These are phyloP conservation scores for Catocala sponsa DNA, from an alignment of 2,888 invertebrate genomes.

Conservation along the genomic window DNA sequence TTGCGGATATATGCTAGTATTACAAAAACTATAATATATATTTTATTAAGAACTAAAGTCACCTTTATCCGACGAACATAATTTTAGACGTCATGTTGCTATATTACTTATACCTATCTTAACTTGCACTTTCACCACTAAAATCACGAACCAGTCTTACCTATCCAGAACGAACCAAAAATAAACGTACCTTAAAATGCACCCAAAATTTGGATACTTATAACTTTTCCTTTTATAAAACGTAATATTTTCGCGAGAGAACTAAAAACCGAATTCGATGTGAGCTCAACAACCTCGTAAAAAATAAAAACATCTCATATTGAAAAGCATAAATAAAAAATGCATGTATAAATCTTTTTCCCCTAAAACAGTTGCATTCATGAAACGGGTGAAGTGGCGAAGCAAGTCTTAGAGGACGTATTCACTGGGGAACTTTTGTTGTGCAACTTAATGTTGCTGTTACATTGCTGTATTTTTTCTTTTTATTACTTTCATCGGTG, in stretches of 20 bases:
- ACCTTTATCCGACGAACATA: no score
- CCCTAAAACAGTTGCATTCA: slow-evolving; percentile 4
- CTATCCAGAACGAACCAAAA: no score
- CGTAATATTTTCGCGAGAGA: background rate
- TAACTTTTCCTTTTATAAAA: background rate
- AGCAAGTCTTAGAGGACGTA: background rate
- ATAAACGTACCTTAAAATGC: no score
- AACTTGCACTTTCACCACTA: no score
- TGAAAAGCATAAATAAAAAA: slow-evolving; percentile 9
- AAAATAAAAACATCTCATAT: slow-evolving; percentile 2
- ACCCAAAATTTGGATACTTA: background rate
- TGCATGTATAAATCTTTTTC: slow-evolving; percentile 5
- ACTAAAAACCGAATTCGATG: background rate
- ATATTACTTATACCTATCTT: no score
- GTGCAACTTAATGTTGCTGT: no score
- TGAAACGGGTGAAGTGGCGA: background rate
- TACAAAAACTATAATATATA: no score
- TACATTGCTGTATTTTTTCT: background rate
- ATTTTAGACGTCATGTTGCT: no score
- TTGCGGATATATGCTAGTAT: no score
- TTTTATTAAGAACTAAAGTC: no score
- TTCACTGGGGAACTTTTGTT: background rate
- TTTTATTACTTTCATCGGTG: no score
- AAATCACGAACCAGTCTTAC: no score
- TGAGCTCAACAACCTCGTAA: slow-evolving; percentile 1